phyloP scores from a whole-genome alignment of 1,140 invertebrate species.

The Coenobita brevimanus region DNA sequence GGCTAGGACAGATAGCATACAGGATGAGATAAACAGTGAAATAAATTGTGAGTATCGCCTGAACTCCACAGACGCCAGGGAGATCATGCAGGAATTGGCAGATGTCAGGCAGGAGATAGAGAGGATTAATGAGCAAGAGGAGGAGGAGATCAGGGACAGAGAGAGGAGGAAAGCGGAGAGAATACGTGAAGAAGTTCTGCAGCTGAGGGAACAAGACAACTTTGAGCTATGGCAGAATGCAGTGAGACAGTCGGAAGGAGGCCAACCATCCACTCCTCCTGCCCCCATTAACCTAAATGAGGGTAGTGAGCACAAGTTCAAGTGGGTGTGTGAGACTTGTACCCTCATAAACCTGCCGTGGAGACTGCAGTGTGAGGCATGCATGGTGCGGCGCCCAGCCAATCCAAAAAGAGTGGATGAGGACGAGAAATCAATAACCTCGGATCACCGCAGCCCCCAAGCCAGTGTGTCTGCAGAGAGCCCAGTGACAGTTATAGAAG shows the following conservation, averaged over 20 bases:
- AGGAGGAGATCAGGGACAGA: constrained; percentile 53
- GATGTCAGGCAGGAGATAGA: constrained; percentile 61
- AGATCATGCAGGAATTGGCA: constrained; percentile 64
- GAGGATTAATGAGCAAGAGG: constrained; percentile 59
- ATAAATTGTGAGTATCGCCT: constrained; percentile 44
- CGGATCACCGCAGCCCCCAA: constrained; percentile 23
- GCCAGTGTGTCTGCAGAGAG: constrained; percentile 41
- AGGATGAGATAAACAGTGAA: constrained; percentile 56
- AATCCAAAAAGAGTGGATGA: constrained; percentile 67
- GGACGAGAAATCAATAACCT: constrained; percentile 51
- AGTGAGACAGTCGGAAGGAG: neutral
- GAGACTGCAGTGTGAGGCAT: constrained; percentile 77
- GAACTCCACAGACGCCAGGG: constrained; percentile 43
- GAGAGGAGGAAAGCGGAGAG: constrained; percentile 46
- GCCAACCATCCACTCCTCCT: constrained; percentile 17
- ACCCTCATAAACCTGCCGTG: constrained; percentile 77
- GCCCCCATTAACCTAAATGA: constrained; percentile 48
- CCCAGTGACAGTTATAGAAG: constrained; percentile 54
- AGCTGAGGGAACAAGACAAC: constrained; percentile 41
- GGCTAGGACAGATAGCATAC: constrained; percentile 4
- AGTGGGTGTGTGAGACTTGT: constrained; percentile 77
- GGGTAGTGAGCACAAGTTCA: constrained; percentile 47
- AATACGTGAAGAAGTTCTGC: constrained; percentile 46
- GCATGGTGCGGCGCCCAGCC: constrained; percentile 73
- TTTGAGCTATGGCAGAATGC: constrained; percentile 45